A percentile compares a stretch with the other conserved stretches of the same genome.
Conservation (phyloP, 2,888 invertebrate genomes). For the Agrenia bidenticulata region DNA sequence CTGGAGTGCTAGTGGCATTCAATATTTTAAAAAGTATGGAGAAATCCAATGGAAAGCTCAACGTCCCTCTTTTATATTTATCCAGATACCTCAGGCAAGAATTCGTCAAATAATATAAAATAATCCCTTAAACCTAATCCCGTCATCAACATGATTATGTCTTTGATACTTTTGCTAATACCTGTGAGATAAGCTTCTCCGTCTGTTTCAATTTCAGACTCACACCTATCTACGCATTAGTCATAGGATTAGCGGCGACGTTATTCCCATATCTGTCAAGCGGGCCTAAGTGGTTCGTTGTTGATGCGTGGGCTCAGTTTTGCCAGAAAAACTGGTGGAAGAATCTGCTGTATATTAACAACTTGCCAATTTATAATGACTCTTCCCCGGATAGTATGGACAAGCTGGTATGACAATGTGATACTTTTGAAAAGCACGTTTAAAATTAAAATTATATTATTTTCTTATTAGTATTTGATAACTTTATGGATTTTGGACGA, state of each 20-base stretch:
- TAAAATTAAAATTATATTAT: too few species aligned
- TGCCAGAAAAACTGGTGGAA: constrained; percentile 53
- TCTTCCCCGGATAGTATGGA: constrained; percentile 24
- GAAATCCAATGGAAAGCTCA: constrained; percentile 47
- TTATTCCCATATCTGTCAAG: constrained; percentile 55
- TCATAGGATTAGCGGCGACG: constrained; percentile 55
- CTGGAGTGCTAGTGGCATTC: constrained; percentile 53
- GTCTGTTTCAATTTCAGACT: constrained; percentile 53
- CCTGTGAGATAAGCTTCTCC: too few species aligned
- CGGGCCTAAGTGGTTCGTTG: constrained; percentile 56
- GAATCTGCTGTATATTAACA: constrained; percentile 53
- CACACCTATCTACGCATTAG: constrained; percentile 55
- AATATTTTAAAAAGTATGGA: constrained; percentile 51
- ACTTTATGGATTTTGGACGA: too few species aligned
- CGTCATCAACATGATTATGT: constrained; percentile 17
- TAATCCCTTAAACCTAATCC: too few species aligned
- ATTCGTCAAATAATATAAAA: constrained; percentile 17
- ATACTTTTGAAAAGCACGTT: too few species aligned
- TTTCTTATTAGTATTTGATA: too few species aligned
- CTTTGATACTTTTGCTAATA: constrained; percentile 27
- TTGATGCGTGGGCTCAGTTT: constrained; percentile 38
- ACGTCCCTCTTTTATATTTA: constrained; percentile 47
- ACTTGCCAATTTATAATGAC: constrained; percentile 44
- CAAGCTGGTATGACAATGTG: constrained; percentile 40
- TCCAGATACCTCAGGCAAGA: constrained; percentile 53